Conservation (phyloP, 1,140 invertebrate genomes). For the Musca domestica region DNA sequence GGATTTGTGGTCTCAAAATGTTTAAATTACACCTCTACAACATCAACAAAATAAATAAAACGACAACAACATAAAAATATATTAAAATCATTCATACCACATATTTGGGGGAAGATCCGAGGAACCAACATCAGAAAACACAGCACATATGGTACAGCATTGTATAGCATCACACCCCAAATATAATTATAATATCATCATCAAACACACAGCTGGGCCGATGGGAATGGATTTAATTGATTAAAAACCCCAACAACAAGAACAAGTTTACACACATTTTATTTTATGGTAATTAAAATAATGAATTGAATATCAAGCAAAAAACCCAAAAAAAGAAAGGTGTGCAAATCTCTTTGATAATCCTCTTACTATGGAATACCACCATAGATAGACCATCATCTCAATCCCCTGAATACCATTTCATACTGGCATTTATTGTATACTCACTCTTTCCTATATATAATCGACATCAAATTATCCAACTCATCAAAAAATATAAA, state of each 20-base stretch:
- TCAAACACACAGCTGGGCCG: too few species aligned
- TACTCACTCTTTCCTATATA: not conserved
- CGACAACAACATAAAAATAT: not conserved
- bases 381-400: not conserved
- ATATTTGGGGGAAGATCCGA: too few species aligned
- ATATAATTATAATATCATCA: too few species aligned
- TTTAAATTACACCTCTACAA: not conserved
- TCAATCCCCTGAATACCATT: not conserved
- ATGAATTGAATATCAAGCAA: not conserved
- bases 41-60: not conserved
- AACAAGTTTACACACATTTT: not conserved
- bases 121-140: too few species aligned
- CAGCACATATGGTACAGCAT: too few species aligned
- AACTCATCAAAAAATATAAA: not conserved
- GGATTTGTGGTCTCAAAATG: not conserved
- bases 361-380: not conserved
- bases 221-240: too few species aligned
- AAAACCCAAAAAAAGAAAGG: too few species aligned
- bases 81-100: too few species aligned
- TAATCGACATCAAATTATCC: not conserved
- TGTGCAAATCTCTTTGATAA: conserved; percentile 16
- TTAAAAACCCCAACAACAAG: too few species aligned
- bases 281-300: conserved; percentile 4
- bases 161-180: too few species aligned
- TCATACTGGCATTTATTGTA: not conserved